Base-by-base conservation (phyloP, 2,888 invertebrate species). In the Idaea dimidiata region DNA sequence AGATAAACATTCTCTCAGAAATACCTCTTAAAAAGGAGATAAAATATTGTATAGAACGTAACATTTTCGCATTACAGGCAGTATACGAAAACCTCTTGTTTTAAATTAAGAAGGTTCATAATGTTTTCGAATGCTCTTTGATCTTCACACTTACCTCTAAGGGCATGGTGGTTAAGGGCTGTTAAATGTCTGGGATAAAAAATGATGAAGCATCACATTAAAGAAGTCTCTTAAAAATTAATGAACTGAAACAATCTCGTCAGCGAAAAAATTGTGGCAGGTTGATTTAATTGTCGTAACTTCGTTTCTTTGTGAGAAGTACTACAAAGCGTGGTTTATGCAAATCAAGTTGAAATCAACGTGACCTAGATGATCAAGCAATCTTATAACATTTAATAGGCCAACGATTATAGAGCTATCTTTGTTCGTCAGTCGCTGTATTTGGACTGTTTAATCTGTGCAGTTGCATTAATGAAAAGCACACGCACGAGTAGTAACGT, bases 321-420 rank as follows among this genome's bases (percentile, higher is more conserved):
- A 43, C 31, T 16, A 57, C 57, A 24, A 17, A 17, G 16, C 17
- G 17, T 24, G 16, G 57, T 56, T 43, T 53, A 32, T 59, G 57
- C 31, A 62, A 58, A 62, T 60, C 5, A 14, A 17, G 8, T 16
- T 62, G 66, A 60, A 58, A 62, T 60, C 16, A 14, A 17, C 17
- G 24, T 62, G 66, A 60, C 60, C 63, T 62, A 57, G 24, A n/a
- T 54, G 24, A 59, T 58, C 57, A 64, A 64, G 59, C 61, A 65
- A 58, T 17, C 59, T 62, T 65, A 58, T 65, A 54, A 61, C 59
- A n/a, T n/a, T 62, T 58, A 3, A 24, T 24, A 24, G 24, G 24
- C 3, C 24, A 67, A 68, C 61, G 66, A 71, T 71, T 69, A 68
- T 61, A 64, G 62, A 60, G 59, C 65, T 63, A 66, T 65, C 69